Evolutionary conservation across 1,140 invertebrate species (phyloP), one percentile per base, ranked within the genome.

Genomic region (Atta texana): DNA sequence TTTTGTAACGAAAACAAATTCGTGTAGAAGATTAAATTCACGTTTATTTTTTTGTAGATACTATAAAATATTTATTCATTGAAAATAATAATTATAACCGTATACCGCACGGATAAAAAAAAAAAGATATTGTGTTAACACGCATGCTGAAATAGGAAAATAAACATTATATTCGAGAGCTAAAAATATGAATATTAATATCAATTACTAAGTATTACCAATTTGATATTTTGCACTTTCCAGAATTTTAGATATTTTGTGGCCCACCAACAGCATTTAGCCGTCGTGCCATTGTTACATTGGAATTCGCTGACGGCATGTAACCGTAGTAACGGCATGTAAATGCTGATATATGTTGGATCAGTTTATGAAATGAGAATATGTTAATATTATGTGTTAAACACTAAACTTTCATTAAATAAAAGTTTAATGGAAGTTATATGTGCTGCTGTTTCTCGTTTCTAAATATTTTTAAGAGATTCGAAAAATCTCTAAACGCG

Each of bases 231-330:
- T 74, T 49, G 12, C 3, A 82, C 72, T 82, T 82, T 74, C 55
- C 55, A 75, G 39, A 34, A 84, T 84, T 84, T 84, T 84, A 51
- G 68, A 84, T 69, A 84, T 74, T 84, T 84, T 61, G 57, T 28
- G 80, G 69, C 21, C 53, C 14, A 55, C 55, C 55, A 55, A 75
- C 69, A 82, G 80, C 80, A 61, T 72, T 61, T 71, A 75, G 24
- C 44, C 28, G 55, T 81, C 78, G 51, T 24, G 59, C 59, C 51
- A 81, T 84, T 84, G 80, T 84, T 84, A 74, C 69, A 75, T 84
- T 61, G 80, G 80, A 84, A 75, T 84, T 74, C 59, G 71, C 69
- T 75, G 69, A 74, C 55, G 55, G 57, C 55, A 75, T 75, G 80
- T 14, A 61, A 55, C n/a, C 21, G 78, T 82, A 72, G 34, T 31